phyloP scores from a whole-genome alignment of 2,888 invertebrate species.

The Hofmannophila pseudospretella region DNA sequence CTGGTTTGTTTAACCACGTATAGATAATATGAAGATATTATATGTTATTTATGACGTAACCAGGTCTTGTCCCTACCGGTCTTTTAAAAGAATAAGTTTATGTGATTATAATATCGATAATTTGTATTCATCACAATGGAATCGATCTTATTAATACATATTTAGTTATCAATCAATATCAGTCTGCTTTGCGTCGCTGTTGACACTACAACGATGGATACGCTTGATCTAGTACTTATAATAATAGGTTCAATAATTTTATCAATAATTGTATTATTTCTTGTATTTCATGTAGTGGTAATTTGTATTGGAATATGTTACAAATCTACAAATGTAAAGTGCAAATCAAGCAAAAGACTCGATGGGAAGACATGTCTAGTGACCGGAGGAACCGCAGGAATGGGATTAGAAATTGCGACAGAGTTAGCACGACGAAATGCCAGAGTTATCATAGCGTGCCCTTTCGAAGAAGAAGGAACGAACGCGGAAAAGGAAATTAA shows the following conservation, averaged over 20 bases:
- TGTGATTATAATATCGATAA: too few relatives aligned
- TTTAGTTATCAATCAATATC: too few relatives aligned
- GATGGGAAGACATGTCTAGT: constrained; percentile 32
- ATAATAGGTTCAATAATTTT: not conserved
- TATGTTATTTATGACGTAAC: too few relatives aligned
- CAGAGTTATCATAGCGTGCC: constrained; percentile 35
- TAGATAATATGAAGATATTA: too few relatives aligned
- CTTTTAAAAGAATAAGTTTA: too few relatives aligned
- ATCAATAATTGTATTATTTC: not conserved
- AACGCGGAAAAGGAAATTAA: constrained; percentile 74
- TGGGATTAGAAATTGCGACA: constrained; percentile 32
- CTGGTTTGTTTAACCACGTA: too few relatives aligned
- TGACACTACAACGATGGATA: too few relatives aligned
- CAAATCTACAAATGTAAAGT: constrained; percentile 23
- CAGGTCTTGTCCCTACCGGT: too few relatives aligned
- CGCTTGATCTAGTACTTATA: too few relatives aligned
- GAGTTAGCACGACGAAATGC: constrained; percentile 36
- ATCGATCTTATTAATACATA: too few relatives aligned
- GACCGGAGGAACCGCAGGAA: constrained; percentile 38
- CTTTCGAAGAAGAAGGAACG: constrained; percentile 30
- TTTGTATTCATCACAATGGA: too few relatives aligned
- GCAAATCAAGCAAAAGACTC: constrained; percentile 29
- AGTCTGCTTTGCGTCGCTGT: too few relatives aligned
- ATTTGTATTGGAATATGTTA: constrained; percentile 24
- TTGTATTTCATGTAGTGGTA: not conserved